Evolutionary conservation across 2,888 invertebrate species (phyloP).

Genomic region (Hirtodrosophila confusa): DNA sequence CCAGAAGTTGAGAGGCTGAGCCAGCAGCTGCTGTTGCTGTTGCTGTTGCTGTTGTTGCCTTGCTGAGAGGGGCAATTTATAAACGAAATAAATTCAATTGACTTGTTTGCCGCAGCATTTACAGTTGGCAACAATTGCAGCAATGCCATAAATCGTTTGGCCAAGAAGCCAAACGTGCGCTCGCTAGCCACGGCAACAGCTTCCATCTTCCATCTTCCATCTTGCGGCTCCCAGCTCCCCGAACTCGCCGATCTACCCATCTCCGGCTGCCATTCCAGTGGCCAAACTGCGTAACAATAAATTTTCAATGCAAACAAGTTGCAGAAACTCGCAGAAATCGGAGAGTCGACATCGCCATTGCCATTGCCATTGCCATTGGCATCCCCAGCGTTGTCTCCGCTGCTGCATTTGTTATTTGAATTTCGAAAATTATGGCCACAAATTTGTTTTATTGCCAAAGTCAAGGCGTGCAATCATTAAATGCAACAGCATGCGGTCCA

Average conservation of each 20-base stretch:
- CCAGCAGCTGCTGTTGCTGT: conserved; percentile 14
- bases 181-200: not conserved
- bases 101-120: conserved; percentile 80
- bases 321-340: conserved; percentile 50
- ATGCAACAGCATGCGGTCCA: conserved; percentile 79
- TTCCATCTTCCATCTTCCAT: conserved; percentile 1
- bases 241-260: conserved; percentile 12
- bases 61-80: conserved; percentile 66
- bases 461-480: conserved; percentile 81
- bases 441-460: conserved; percentile 81
- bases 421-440: conserved; percentile 80
- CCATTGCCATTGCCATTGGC: conserved; percentile 21
- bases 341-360: conserved; percentile 38
- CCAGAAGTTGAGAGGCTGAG: conserved; percentile 19
- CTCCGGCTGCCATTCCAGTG: conserved; percentile 53
- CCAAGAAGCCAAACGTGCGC: conserved; percentile 46
- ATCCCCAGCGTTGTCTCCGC: conserved; percentile 30
- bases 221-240: no score
- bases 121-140: conserved; percentile 80
- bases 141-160: conserved; percentile 78
- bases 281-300: conserved; percentile 78
- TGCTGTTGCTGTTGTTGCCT: conserved; percentile 6
- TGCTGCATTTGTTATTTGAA: conserved; percentile 76
- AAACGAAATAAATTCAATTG: conserved; percentile 81
- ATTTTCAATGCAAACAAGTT: conserved; percentile 80